phyloP scores from a whole-genome alignment of 2,888 invertebrate genomes.

The Syrista parreyssii region DNA sequence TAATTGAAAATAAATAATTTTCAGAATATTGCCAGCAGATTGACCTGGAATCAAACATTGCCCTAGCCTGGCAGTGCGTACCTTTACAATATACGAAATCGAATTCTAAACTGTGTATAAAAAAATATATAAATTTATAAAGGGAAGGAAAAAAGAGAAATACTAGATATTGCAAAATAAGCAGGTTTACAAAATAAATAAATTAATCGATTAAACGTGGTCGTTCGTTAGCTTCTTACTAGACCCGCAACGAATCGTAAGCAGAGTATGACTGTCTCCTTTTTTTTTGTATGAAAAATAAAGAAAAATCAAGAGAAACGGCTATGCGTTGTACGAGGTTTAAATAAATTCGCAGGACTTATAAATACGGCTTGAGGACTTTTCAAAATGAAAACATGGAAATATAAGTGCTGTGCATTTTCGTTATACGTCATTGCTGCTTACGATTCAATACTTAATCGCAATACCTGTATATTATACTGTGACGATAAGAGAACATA shows the following conservation, averaged over 20 bases:
- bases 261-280: constrained; percentile 8
- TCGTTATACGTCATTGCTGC: not conserved
- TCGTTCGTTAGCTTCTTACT: constrained; percentile 15
- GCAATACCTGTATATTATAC: constrained; percentile 40
- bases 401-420: not conserved
- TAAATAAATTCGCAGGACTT: not conserved
- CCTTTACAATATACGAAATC: constrained; percentile 41
- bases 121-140: constrained; percentile 50
- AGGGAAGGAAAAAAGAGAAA: constrained; percentile 40
- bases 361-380: constrained; percentile 8
- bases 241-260: constrained; percentile 40
- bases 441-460: constrained; percentile 1
- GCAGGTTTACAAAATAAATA: constrained; percentile 52
- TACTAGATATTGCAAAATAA: constrained; percentile 48
- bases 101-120: constrained; percentile 45
- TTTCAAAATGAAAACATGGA: not conserved
- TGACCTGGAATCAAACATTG: constrained; percentile 46
- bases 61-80: constrained; percentile 36
- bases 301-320: not conserved
- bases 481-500: constrained; percentile 34
- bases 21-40: constrained; percentile 41
- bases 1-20: constrained; percentile 46
- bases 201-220: constrained; percentile 33
- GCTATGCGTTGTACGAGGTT: not conserved
- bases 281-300: not conserved